These are phyloP conservation scores for Epizoanthus ramosus DNA, from an alignment of 92 coral and sea anemone species.

Conservation along the genomic window DNA sequence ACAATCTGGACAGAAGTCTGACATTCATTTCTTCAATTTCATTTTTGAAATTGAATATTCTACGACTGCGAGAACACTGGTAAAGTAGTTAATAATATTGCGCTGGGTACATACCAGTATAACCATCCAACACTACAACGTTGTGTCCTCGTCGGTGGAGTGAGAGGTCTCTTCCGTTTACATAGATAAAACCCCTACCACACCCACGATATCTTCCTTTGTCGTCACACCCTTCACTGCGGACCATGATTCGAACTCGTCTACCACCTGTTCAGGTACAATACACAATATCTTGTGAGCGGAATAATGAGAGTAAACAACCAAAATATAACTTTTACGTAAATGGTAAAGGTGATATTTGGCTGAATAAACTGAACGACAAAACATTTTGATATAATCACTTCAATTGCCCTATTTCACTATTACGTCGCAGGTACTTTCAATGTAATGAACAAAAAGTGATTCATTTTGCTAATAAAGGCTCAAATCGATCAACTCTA, in stretches of 20 bases:
- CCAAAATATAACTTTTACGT: no score
- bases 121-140: constrained; percentile 36
- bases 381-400: no score
- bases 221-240: constrained; percentile 31
- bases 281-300: neutral
- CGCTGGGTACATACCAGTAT: constrained; percentile 22
- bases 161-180: constrained; percentile 47
- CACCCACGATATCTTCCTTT: constrained; percentile 42
- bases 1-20: no score
- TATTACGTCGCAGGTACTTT: no score
- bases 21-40: no score
- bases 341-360: no score
- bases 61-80: neutral
- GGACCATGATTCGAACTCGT: constrained; percentile 28
- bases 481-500: no score
- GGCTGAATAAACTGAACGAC: no score
- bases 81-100: neutral
- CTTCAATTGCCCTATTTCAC: no score
- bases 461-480: no score
- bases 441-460: no score
- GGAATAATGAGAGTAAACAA: neutral
- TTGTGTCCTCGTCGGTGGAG: constrained; percentile 47
- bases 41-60: no score
- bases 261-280: neutral
- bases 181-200: constrained; percentile 46